Evolutionary conservation across 1,140 invertebrate species (phyloP).

Genomic region (Lordiphosa clarofinis): DNA sequence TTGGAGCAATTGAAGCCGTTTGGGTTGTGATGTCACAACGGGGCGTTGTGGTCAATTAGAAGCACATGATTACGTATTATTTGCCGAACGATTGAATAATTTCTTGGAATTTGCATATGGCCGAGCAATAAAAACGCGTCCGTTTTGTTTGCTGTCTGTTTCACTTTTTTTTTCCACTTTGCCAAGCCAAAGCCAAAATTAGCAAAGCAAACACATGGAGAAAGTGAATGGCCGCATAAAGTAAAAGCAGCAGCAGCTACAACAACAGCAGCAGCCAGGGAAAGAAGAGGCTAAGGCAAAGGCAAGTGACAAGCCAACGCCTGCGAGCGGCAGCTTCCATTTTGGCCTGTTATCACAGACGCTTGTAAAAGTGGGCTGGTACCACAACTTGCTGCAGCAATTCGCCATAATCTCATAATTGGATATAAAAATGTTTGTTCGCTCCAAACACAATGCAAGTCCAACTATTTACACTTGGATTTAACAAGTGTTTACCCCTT

Average conservation of each 20-base stretch:
- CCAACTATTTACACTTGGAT: too few relatives aligned
- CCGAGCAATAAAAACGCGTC: slow-evolving; percentile 13
- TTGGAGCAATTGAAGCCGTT: neutral
- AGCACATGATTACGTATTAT: slow-evolving; percentile 33
- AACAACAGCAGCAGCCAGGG: slow-evolving; percentile 4
- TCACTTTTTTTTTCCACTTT: slow-evolving; percentile 42
- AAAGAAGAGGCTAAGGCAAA: neutral
- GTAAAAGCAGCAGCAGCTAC: slow-evolving; percentile 53
- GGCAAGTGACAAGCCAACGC: slow-evolving; percentile 63
- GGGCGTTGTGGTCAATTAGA: slow-evolving; percentile 4
- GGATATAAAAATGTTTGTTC: too few relatives aligned
- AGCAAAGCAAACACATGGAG: slow-evolving; percentile 71
- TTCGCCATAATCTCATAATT: too few relatives aligned
- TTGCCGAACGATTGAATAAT: slow-evolving; percentile 54
- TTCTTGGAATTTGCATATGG: slow-evolving; percentile 54
- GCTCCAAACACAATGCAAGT: too few relatives aligned
- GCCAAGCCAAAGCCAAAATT: slow-evolving; percentile 50
- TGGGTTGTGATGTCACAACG: slow-evolving; percentile 10
- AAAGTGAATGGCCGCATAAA: slow-evolving; percentile 70
- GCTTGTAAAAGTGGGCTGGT: neutral
- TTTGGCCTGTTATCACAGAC: neutral
- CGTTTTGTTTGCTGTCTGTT: slow-evolving; percentile 43
- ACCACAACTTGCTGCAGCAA: too few relatives aligned
- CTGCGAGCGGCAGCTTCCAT: neutral
- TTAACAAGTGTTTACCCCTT: too few relatives aligned